Base-by-base conservation (phyloP, 2,888 invertebrate genomes). In the Crioceris asparagi region DNA sequence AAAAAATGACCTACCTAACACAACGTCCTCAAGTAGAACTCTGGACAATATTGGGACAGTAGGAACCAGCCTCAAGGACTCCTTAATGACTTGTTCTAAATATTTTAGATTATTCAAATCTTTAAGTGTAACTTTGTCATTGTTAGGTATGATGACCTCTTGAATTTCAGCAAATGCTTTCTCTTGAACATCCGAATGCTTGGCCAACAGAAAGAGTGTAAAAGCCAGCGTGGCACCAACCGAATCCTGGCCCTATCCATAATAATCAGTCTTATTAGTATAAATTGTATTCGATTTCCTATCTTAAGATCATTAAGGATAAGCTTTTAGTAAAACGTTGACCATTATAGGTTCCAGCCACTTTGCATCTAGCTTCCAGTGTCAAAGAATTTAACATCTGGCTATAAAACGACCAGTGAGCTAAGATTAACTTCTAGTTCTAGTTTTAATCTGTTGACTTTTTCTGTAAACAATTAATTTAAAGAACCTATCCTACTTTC, bases 71-170 rank as follows among this genome's bases (percentile, higher is more conserved):
- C 80, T 61, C 34, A 81, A 52, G 0, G 77, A 68, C 54, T 81
- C 81, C 55, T 81, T 81, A 32, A 82, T 75, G 47, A 78, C 79
- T 47, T 73, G 72, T 46, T 81, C 81, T 43, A 81, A 64, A 50
- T 79, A 81, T 38, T 70, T 68, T 74, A 81, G 74, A 37, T 71
- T 68, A 41, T 72, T 59, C n/a, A 81, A 58, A 45, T 75, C 74
- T 4, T 32, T 40, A 8, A 45, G 29, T 6, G 33, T 36, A 3
- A 66, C 69, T 1, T 70, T 68, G 1, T 68, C 55, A 4, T 71
- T 65, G 60, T 69, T 14, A 51, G 54, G 48, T 37, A 14, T 23
- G 5, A 8, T 15, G 6, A 29, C 17, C 6, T 14, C 16, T 4
- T 35, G 33, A 35, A 70, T 52, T 54, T 74, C 74, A 38, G 70